Conservation (phyloP, 2,113 vertebrate genomes). For the Albula goreensis region DNA sequence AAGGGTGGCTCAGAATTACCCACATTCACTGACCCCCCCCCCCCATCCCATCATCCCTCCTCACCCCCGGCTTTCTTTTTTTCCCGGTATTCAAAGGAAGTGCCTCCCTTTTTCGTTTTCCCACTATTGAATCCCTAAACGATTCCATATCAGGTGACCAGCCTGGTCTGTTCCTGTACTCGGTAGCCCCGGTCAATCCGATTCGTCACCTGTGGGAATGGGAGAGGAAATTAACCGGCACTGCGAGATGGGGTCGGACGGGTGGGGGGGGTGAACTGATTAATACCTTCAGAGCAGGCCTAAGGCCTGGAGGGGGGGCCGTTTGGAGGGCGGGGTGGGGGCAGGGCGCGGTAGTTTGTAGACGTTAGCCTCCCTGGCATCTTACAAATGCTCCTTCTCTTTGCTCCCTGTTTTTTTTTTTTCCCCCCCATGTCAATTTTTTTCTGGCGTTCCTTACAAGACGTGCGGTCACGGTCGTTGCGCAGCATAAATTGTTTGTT, state of each 20-base stretch:
- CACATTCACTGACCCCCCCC: not conserved
- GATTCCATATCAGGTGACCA: not conserved
- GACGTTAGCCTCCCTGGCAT: constrained; percentile 22
- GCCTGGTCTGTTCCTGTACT: not conserved
- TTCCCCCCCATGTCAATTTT: not conserved
- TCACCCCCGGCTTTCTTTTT: not conserved
- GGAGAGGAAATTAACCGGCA: not conserved
- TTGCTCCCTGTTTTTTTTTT: constrained; percentile 47
- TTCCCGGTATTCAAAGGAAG: constrained; percentile 2
- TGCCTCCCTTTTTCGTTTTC: not conserved
- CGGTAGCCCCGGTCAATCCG: not conserved
- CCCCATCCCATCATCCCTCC: not conserved
- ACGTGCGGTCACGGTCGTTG: constrained; percentile 57
- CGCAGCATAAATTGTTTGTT: constrained; percentile 60
- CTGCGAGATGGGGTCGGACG: not conserved
- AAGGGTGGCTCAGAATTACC: not conserved
- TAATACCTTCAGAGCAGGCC: constrained; percentile 8
- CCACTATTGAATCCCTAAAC: not conserved
- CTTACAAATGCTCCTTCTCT: constrained; percentile 29
- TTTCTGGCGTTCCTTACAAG: constrained; percentile 28
- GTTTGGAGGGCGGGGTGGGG: not conserved
- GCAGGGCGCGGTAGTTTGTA: constrained; percentile 17
- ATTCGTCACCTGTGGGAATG: not conserved
- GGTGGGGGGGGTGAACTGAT: not conserved
- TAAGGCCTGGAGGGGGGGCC: no score